Evolutionary conservation across 1,140 invertebrate species (phyloP).

Genomic region (Lineus longissimus): DNA sequence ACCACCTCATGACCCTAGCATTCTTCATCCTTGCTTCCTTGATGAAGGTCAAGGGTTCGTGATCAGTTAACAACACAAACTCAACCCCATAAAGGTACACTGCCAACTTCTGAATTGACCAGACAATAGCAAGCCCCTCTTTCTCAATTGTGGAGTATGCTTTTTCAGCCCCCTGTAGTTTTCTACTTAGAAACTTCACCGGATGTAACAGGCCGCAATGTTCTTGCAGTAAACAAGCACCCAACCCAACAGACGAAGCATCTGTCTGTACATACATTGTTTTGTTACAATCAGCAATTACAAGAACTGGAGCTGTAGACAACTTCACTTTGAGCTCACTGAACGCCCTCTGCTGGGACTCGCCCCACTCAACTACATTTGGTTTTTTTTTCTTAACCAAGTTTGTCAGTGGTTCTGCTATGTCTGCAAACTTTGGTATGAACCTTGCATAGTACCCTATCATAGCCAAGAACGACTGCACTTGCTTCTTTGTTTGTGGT

Average conservation of each 20-base stretch:
- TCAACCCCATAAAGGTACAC: background rate
- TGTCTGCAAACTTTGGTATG: conserved; percentile 27
- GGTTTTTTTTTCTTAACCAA: conserved; percentile 30
- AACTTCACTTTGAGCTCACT: conserved; percentile 3
- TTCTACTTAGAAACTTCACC: background rate
- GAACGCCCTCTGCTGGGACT: conserved; percentile 1
- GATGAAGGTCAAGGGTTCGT: background rate
- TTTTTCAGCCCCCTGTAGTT: background rate
- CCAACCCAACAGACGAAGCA: conserved; percentile 9
- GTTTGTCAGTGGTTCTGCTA: conserved; percentile 30
- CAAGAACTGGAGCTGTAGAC: background rate
- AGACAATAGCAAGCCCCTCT: background rate
- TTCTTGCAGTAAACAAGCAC: conserved; percentile 11
- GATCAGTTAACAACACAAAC: background rate
- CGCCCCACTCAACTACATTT: conserved; percentile 12
- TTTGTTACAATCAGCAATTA: conserved; percentile 4
- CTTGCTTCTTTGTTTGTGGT: conserved; percentile 43
- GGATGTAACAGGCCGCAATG: background rate
- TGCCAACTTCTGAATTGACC: conserved; percentile 1
- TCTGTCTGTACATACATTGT: conserved; percentile 8
- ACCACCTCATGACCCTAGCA: conserved; percentile 1
- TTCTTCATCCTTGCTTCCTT: background rate
- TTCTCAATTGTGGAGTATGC: conserved; percentile 1
- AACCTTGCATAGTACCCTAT: conserved; percentile 53
- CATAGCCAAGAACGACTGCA: conserved; percentile 51